Evolutionary conservation across 2,113 vertebrate species (phyloP).

Genomic region (Numenius arquata): DNA sequence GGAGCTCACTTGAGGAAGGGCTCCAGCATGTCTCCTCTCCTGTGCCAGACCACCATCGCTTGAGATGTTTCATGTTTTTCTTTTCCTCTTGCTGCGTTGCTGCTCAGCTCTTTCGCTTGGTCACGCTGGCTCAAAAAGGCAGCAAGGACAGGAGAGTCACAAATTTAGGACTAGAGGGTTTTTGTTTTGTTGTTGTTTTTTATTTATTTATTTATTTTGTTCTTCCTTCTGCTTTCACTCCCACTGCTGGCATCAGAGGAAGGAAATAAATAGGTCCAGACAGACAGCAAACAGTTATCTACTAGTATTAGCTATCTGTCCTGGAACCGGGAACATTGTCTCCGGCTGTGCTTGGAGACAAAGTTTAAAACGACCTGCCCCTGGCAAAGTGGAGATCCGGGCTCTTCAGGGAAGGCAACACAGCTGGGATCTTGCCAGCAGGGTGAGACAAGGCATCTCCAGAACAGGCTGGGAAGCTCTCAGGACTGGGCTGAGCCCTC

Average conservation of each 20-base stretch:
- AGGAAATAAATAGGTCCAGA: not conserved
- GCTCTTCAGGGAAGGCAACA: not conserved
- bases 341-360: not conserved
- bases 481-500: not conserved
- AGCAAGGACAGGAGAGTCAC: not conserved
- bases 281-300: not conserved
- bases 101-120: not conserved
- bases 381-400: not conserved
- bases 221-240: not conserved
- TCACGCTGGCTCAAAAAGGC: not conserved
- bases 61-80: not conserved
- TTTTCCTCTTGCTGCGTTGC: not conserved
- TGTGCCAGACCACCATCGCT: fast-evolving
- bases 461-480: not conserved
- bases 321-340: not conserved
- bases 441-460: not conserved
- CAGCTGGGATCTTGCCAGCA: not conserved
- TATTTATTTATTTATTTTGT: not conserved
- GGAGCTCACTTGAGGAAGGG: not conserved
- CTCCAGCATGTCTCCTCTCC: not conserved
- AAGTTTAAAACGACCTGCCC: not conserved
- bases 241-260: not conserved
- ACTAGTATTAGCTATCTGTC: not conserved
- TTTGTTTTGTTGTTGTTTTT: not conserved
- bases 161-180: not conserved